A percentile compares a stretch with the other conserved stretches of the same genome.
Conservation (phyloP, 2,888 invertebrate genomes). For the Hypercompe scribonia region DNA sequence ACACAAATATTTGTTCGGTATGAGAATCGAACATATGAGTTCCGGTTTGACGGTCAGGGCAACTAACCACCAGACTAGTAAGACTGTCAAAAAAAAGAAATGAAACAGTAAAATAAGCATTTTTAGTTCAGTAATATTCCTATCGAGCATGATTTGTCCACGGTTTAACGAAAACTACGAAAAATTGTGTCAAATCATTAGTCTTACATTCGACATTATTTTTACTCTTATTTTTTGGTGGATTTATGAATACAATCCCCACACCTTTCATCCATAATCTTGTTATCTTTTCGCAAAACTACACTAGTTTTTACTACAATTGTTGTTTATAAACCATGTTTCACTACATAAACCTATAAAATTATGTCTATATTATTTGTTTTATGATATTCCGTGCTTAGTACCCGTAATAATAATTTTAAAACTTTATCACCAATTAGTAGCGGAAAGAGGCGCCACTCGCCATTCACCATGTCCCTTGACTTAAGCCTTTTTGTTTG, state of each 20-base stretch:
- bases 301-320: background rate
- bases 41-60: too few species aligned
- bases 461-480: background rate
- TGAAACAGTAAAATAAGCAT: too few species aligned
- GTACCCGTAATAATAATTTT: constrained; percentile 30
- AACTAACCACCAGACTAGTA: too few species aligned
- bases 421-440: constrained; percentile 35
- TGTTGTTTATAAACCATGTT: constrained; percentile 7
- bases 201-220: too few species aligned
- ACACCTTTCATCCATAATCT: background rate
- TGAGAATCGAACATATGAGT: too few species aligned
- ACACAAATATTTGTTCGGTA: too few species aligned
- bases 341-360: constrained; percentile 11
- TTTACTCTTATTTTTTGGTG: too few species aligned
- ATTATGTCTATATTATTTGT: constrained; percentile 33
- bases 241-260: background rate
- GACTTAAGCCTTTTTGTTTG: background rate
- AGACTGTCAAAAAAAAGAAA: too few species aligned
- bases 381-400: constrained; percentile 33
- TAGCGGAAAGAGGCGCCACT: constrained; percentile 7
- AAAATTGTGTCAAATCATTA: too few species aligned
- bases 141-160: too few species aligned
- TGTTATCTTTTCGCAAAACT: background rate
- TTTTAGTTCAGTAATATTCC: too few species aligned
- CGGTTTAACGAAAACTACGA: too few species aligned